Evolutionary conservation across 2,888 invertebrate species (phyloP).

Genomic region (Argyresthia albistria): DNA sequence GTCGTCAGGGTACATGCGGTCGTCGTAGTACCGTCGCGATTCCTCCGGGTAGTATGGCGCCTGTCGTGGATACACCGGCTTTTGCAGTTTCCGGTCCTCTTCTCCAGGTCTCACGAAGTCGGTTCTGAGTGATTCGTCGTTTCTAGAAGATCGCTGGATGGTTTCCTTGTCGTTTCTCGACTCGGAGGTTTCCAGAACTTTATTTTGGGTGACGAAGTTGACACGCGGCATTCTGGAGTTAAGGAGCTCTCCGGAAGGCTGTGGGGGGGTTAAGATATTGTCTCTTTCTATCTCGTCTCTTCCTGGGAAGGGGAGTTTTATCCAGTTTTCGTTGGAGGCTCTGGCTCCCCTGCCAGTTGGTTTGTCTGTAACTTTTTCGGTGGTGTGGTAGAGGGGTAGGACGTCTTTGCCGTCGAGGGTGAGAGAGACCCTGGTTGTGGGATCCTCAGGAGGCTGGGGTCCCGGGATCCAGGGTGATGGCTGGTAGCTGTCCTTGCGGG

Average conservation of each 20-base stretch:
- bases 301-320: conserved; percentile 69
- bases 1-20: conserved; percentile 48
- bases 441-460: conserved; percentile 43
- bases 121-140: conserved; percentile 47
- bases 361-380: conserved; percentile 58
- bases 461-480: conserved; percentile 55
- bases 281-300: conserved; percentile 39
- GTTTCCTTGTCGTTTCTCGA: conserved; percentile 64
- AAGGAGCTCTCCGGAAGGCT: conserved; percentile 66
- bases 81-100: conserved; percentile 24
- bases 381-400: conserved; percentile 43
- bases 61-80: conserved; percentile 59
- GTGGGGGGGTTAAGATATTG: conserved; percentile 64
- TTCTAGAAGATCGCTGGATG: conserved; percentile 49
- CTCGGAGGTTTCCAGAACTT: conserved; percentile 60
- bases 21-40: conserved; percentile 49
- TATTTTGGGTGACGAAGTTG: conserved; percentile 77
- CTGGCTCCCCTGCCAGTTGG: conserved; percentile 73
- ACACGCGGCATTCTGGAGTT: conserved; percentile 75
- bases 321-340: conserved; percentile 74
- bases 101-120: conserved; percentile 61
- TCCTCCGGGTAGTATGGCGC: conserved; percentile 64
- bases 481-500: conserved; percentile 27
- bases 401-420: conserved; percentile 37
- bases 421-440: conserved; percentile 54